Base-by-base conservation (phyloP, 1,140 invertebrate genomes). In the Dendrolimus kikuchii region DNA sequence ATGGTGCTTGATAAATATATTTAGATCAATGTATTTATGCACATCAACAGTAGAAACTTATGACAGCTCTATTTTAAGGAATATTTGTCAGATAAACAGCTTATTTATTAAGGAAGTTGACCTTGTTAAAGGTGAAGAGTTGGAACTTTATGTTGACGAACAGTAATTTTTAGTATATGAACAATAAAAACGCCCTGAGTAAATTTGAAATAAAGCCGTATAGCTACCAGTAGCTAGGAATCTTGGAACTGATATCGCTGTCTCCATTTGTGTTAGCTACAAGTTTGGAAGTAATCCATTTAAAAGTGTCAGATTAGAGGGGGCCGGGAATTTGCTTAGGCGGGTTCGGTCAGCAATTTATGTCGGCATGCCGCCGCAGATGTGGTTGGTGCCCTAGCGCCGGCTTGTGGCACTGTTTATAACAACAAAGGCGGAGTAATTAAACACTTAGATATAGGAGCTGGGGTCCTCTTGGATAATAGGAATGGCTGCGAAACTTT, bases 241-340 rank as follows among this genome's bases (percentile, higher is more conserved):
- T 62, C 55, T 58, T 45, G 9, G 42, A 54, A 60, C 51, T 62
- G 53, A 57, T 62, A 57, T 57, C 50, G 53, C 60, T 59, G 62
- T 66, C 56, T 68, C 23, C 1, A 59, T 63, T 57, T 62, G 44
- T 60, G 53, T 62, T 57, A 54, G 5, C 36, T 49, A 49, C 43
- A 53, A 71, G 53, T 66, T 64, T 57, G 51, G 46, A 62, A 71
- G 61, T 71, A 64, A 71, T 68, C 64, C 61, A 71, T 71, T 68
- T 66, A 68, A 71, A 71, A 68, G 68, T 71, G 63, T 71, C 68
- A 71, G 68, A 68, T 71, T 71, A 71, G 63, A 66, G 61, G 59
- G 62, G 61, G 38, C 55, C 54, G 60, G 61, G 59, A 64, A 68
- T 71, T 68, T 69, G 63, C 69, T 68, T 66, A 68, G 66, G 63